Base-by-base conservation (phyloP, 2,797 vertebrate genomes). In the Rhynchonycteris naso region DNA sequence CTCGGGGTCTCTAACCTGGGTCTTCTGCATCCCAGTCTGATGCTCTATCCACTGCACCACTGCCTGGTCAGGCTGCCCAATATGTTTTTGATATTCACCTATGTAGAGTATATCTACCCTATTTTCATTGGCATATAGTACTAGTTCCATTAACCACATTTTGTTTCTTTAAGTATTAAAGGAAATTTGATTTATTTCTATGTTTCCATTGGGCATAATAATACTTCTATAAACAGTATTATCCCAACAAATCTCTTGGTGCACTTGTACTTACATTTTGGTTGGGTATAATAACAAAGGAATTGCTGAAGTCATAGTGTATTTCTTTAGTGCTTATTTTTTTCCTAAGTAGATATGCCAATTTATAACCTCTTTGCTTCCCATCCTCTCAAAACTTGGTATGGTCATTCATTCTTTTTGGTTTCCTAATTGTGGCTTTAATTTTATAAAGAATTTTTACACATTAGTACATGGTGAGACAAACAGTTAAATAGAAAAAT, bases 391-490 rank as follows among this genome's bases (percentile, higher is more conserved):
- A 47, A 79, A 35, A 78, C 4, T 80, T 79, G 33, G 54, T 78
- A 87, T n/a, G 16, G 4, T 66, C 35, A 79, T 3, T 66, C 35
- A 79, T 3, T 79, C 21, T 43, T 91, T 91, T 78, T 43, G 26
- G 24, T 59, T 95, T 88, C 79, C 28, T 88, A 5, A 54, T 61
- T 78, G n/a, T 84, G 33, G 33, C 74, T 91, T 93, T 82, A 76
- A 71, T 93, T 50, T 93, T 74, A 68, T 33, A 76, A 82, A 79
- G 52, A 58, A 47, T 69, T 81, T 3, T 4, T 75, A 78, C 13
- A 91, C 15, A 58, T 88, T 65, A 71, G 16, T 90, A 43, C 28
- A 19, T 88, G 61, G 61, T 68, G 81, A 81, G 52, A 52, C 13
- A 82, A 38, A 56, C 21, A 84, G 33, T 43, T 88, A 56, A 80